Conservation (phyloP, 2,888 invertebrate genomes). For the Leptinotarsa tumamoca region DNA sequence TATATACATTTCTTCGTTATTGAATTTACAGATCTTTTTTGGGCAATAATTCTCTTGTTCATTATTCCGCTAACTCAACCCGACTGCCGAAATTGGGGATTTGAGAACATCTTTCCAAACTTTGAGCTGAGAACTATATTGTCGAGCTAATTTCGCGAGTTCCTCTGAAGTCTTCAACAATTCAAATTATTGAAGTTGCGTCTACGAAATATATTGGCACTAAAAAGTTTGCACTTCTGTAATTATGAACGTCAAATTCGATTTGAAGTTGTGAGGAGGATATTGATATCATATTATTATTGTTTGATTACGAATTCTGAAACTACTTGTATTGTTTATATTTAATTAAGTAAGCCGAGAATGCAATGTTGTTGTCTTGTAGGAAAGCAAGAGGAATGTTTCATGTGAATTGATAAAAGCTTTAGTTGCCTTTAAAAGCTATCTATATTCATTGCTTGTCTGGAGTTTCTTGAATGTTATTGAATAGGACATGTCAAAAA, state of each 20-base stretch:
- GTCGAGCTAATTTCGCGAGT: constrained; percentile 3
- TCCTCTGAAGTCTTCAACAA: constrained; percentile 1
- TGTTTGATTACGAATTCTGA: background rate
- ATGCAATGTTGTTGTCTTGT: background rate
- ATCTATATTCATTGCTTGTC: too few relatives aligned
- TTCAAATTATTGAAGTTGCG: constrained; percentile 3
- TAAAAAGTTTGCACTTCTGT: constrained; percentile 5
- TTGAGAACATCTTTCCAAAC: constrained; percentile 1
- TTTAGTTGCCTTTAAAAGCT: too few relatives aligned
- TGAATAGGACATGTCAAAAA: too few relatives aligned
- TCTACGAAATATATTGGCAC: constrained; percentile 4
- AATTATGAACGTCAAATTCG: constrained; percentile 9
- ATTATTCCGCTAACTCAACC: background rate
- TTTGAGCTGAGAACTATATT: constrained; percentile 5
- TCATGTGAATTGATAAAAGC: too few relatives aligned
- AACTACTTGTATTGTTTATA: background rate
- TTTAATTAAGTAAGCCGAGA: background rate
- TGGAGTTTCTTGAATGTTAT: too few relatives aligned
- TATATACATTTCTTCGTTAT: background rate
- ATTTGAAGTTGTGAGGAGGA: background rate
- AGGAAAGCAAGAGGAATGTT: too few relatives aligned
- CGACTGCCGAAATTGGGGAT: background rate
- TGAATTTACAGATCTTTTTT: background rate
- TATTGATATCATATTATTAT: constrained; percentile 2
- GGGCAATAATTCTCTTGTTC: background rate